phyloP scores from a whole-genome alignment of 2,113 vertebrate genomes.

The Pogona vitticeps region DNA sequence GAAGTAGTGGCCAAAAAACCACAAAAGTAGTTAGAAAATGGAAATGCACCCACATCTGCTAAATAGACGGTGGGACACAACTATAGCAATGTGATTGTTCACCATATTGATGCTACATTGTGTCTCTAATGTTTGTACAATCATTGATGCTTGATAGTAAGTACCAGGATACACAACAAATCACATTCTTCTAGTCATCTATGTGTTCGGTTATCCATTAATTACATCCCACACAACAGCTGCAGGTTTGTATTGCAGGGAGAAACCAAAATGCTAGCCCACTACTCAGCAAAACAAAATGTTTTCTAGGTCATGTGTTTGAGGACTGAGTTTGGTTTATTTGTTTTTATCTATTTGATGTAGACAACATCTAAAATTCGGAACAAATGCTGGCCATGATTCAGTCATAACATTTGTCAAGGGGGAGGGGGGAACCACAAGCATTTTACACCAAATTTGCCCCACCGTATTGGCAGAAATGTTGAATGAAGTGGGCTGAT shows the following conservation, averaged over 20 bases:
- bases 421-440: no score
- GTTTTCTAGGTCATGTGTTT: not conserved
- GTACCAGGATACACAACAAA: not conserved
- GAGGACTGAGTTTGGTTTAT: no score
- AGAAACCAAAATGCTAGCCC: not conserved
- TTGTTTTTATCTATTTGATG: not conserved
- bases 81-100: not conserved
- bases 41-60: not conserved
- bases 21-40: not conserved
- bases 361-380: not conserved
- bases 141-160: not conserved
- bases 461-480: not conserved
- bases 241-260: not conserved
- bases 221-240: conserved; percentile 23
- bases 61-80: not conserved
- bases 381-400: not conserved
- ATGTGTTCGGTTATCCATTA: conserved; percentile 22
- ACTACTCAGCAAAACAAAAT: conserved; percentile 14
- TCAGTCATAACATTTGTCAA: not conserved
- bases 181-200: not conserved
- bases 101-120: not conserved
- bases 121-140: not conserved
- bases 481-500: not conserved
- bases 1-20: no score
- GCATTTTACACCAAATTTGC: not conserved